Evolutionary conservation across 1,140 invertebrate species (phyloP).

Genomic region (Drosophila willistoni): DNA sequence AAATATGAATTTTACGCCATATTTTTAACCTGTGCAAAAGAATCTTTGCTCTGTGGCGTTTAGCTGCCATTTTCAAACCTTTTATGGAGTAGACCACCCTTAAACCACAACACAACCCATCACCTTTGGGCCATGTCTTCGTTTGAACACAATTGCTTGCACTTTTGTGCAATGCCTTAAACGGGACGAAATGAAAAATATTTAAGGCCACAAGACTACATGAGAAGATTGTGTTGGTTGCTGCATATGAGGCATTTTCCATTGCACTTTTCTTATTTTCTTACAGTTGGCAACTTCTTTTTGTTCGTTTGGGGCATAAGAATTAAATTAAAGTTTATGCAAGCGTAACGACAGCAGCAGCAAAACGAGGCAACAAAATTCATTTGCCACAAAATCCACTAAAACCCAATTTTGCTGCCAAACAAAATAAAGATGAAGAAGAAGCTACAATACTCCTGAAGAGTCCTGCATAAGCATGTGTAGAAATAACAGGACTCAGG

Average conservation of each 20-base stretch:
- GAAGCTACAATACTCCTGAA: slow-evolving; percentile 11
- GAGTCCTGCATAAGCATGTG: slow-evolving; percentile 48
- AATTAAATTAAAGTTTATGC: slow-evolving; percentile 80
- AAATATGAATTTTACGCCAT: slow-evolving; percentile 78
- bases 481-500: slow-evolving; percentile 52
- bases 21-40: slow-evolving; percentile 67
- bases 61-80: slow-evolving; percentile 64
- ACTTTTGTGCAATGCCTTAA: slow-evolving; percentile 45
- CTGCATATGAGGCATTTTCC: slow-evolving; percentile 10
- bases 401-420: slow-evolving; percentile 76
- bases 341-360: slow-evolving; percentile 73
- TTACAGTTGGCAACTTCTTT: neutral
- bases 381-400: slow-evolving; percentile 79
- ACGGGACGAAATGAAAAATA: slow-evolving; percentile 9
- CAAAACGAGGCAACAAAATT: slow-evolving; percentile 59
- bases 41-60: slow-evolving; percentile 18
- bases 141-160: slow-evolving; percentile 38
- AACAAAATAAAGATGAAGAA: slow-evolving; percentile 70
- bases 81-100: slow-evolving; percentile 22
- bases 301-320: slow-evolving; percentile 31
- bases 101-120: neutral
- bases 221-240: neutral
- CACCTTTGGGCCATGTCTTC: slow-evolving; percentile 15
- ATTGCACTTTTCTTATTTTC: neutral
- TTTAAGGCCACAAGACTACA: slow-evolving; percentile 7